Conservation (phyloP, 2,888 invertebrate genomes). For the Punctoribates punctum region DNA sequence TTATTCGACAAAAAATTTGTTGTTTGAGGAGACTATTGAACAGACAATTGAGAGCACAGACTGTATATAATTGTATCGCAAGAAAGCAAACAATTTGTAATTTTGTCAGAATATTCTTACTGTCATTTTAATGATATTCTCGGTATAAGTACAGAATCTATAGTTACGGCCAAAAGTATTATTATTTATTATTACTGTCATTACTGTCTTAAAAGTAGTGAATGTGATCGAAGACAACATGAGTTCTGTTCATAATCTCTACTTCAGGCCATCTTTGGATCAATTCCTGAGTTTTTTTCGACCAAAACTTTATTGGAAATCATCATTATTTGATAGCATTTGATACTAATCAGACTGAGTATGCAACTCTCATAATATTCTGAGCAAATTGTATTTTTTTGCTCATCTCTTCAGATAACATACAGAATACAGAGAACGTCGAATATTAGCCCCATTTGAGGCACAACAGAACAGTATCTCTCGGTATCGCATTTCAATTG, state of each 20-base stretch:
- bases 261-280: conserved; percentile 9
- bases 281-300: background rate
- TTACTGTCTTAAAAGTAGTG: no score
- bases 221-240: background rate
- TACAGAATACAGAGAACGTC: background rate
- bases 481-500: background rate
- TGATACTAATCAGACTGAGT: conserved; percentile 1
- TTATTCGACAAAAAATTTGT: no score
- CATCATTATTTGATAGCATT: conserved; percentile 6
- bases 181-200: no score
- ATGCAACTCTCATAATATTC: background rate
- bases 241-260: background rate
- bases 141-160: no score
- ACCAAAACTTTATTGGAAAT: background rate
- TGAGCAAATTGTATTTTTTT: background rate
- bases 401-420: background rate
- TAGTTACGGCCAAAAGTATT: no score
- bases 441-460: background rate
- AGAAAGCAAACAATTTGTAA: no score
- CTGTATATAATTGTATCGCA: no score
- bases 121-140: no score
- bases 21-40: no score
- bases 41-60: no score
- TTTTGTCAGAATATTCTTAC: no score
- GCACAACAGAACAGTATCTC: background rate